Percentiles rank a stretch among this genome's conserved stretches.
phyloP scores from a whole-genome alignment of 1,140 invertebrate genomes.

The Leptinotarsa lineolata region DNA sequence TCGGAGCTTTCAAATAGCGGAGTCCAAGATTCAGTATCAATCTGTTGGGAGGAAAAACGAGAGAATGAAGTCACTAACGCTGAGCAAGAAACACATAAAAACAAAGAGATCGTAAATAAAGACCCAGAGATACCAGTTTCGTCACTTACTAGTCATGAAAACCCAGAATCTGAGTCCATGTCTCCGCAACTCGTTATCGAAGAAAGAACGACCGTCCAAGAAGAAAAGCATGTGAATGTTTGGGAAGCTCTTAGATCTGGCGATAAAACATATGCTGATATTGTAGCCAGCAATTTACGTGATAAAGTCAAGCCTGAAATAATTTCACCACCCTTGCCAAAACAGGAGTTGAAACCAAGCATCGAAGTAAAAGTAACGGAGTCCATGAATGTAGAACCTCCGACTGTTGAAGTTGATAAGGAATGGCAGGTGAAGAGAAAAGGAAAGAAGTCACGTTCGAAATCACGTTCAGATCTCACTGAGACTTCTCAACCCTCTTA shows the following conservation, averaged over 20 bases:
- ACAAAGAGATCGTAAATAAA: conserved; percentile 22
- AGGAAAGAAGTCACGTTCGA: conserved; percentile 56
- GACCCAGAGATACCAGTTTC: conserved; percentile 2
- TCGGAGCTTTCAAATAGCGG: conserved; percentile 37
- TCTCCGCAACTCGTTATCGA: background rate
- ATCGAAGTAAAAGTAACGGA: conserved; percentile 35
- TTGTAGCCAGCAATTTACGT: conserved; percentile 55
- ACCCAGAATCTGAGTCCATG: background rate
- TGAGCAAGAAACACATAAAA: conserved; percentile 23
- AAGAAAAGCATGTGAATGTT: conserved; percentile 33
- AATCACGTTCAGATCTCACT: conserved; percentile 36
- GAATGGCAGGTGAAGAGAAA: conserved; percentile 50
- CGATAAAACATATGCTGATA: conserved; percentile 65
- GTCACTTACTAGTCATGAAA: background rate
- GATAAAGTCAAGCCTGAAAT: background rate
- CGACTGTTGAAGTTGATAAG: conserved; percentile 50
- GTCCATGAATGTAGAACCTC: conserved; percentile 8
- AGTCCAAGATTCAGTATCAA: conserved; percentile 2
- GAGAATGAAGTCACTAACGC: background rate
- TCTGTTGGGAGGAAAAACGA: background rate
- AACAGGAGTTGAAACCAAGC: conserved; percentile 13
- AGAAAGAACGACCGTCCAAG: background rate
- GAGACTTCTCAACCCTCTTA: conserved; percentile 3
- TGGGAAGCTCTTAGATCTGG: conserved; percentile 56
- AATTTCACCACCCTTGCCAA: background rate